Evolutionary conservation across 2,113 vertebrate genomes (phyloP), one percentile per base, ranked within the genome.

Genomic region (Kryptolebias marmoratus): DNA sequence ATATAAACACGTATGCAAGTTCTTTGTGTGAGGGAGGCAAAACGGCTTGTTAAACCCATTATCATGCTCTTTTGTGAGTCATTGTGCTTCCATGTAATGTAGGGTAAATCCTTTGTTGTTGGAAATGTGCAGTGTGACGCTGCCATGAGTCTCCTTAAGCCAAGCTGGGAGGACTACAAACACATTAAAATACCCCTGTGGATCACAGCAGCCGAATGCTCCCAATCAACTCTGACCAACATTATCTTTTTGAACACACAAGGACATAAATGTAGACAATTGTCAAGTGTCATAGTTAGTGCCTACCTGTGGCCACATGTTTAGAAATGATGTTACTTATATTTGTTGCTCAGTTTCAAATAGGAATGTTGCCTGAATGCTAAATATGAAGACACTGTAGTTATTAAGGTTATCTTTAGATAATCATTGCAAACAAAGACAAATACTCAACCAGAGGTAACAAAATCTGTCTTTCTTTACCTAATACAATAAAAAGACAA

Each of bases 21-120:
- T 49, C 13, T 44, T n/a, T 65, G 66, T 54, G 61, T 48, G 66
- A 59, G 52, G 58, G 53, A 57, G 55, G 64, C 50, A 56, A 73
- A 83, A 68, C 54, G 71, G 77, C 56, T 81, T 12, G 31, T 89
- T 85, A 85, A 84, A 82, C 67, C 79, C 70, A 74, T 90, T 83
- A 85, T 83, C 69, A 48, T 79, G 28, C 53, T 83, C 47, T 75
- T 78, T 81, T 82, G 75, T 85, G 84, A 85, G 72, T 80, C 80
- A 87, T 75, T 76, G 71, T 69, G 63, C 62, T 10, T 79, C 54
- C 44, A 47, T 78, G 71, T 77, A 79, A 85, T 86, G 72, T 68
- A 70, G 71, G 70, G 63, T 87, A 87, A 42, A 90, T 86, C 75
- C 82, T 75, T 31, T 53, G 67, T 74, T 80, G 75, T 81, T 71